Conservation (phyloP, 2,797 vertebrate species). For the Vultur gryphus region DNA sequence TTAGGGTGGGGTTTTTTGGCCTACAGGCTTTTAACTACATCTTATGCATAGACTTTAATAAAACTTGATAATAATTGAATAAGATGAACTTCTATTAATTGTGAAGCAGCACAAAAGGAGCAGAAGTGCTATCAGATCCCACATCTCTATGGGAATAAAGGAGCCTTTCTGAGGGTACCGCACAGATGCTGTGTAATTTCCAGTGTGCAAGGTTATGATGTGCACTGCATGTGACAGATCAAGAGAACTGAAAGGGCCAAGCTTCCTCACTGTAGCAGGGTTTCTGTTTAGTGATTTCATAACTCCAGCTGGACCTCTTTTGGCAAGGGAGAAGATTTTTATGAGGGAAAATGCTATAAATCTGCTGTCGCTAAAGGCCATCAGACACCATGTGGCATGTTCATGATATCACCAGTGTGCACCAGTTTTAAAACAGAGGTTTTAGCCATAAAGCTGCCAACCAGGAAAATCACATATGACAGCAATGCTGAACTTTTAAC, state of each 20-base stretch:
- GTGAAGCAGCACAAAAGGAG: background rate
- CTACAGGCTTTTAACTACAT: background rate
- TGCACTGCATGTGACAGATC: background rate
- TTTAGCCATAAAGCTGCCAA: slow-evolving; percentile 64
- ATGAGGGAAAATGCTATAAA: slow-evolving; percentile 58
- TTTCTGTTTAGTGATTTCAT: slow-evolving; percentile 29
- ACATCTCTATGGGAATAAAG: background rate
- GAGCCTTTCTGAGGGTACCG: background rate
- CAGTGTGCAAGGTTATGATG: background rate
- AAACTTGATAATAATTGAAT: background rate
- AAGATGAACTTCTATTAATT: background rate
- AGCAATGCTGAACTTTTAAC: slow-evolving; percentile 32
- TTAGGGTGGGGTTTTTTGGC: background rate
- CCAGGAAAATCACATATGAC: slow-evolving; percentile 22
- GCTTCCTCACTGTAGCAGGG: background rate
- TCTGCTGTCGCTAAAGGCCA: slow-evolving; percentile 50
- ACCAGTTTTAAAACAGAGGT: slow-evolving; percentile 37
- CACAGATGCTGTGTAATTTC: background rate
- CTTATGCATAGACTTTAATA: background rate
- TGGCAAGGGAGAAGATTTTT: slow-evolving; percentile 52
- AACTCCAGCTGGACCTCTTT: slow-evolving; percentile 50
- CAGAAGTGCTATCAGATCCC: background rate
- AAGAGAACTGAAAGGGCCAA: background rate
- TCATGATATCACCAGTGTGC: slow-evolving; percentile 56
- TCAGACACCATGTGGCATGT: slow-evolving; percentile 49